phyloP scores from a whole-genome alignment of 2,888 invertebrate species.

The Melipona beecheii region DNA sequence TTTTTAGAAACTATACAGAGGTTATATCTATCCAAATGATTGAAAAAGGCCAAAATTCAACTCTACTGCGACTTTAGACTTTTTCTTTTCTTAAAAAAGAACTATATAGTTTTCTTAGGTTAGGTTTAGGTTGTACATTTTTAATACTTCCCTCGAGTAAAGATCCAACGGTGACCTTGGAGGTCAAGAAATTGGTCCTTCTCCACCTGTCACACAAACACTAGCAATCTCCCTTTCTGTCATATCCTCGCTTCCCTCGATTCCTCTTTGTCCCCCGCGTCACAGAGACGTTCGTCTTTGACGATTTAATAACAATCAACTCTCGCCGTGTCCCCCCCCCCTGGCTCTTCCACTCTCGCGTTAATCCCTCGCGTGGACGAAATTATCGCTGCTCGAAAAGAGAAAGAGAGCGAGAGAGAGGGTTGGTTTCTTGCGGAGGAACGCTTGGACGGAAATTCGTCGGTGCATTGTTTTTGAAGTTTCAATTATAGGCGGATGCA shows the following conservation, averaged over 20 bases:
- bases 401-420: not conserved
- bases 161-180: too few relatives aligned
- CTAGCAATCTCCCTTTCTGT: too few relatives aligned
- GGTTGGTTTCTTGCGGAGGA: not conserved
- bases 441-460: slow-evolving; percentile 33
- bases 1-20: too few relatives aligned
- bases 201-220: too few relatives aligned
- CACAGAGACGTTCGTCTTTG: slow-evolving; percentile 59
- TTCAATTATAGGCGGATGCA: slow-evolving; percentile 39
- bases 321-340: slow-evolving; percentile 11
- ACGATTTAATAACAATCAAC: slow-evolving; percentile 67
- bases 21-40: too few relatives aligned
- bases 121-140: too few relatives aligned
- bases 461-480: slow-evolving; percentile 49
- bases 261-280: slow-evolving; percentile 22
- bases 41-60: too few relatives aligned
- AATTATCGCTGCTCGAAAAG: slow-evolving; percentile 49
- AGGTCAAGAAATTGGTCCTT: too few relatives aligned
- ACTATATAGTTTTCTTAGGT: too few relatives aligned
- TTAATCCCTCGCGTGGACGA: slow-evolving; percentile 54
- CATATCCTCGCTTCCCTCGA: not conserved
- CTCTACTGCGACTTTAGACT: too few relatives aligned
- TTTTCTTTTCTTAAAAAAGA: too few relatives aligned
- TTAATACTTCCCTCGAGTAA: too few relatives aligned
- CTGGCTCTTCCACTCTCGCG: not conserved